Base-by-base conservation (phyloP, 2,113 vertebrate species). In the Vombatus ursinus region DNA sequence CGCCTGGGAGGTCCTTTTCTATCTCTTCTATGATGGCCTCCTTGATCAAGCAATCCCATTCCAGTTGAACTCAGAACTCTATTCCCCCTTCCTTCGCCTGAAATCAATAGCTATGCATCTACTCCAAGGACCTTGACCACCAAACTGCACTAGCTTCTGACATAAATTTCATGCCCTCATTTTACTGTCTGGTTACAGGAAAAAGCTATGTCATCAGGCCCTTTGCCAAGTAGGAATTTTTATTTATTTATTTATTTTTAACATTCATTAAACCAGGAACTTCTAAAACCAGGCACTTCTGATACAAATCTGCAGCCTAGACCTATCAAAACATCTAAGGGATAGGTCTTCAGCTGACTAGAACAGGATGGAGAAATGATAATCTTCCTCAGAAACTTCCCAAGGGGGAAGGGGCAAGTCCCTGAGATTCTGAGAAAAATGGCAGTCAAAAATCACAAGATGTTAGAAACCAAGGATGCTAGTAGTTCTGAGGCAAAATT, bases 141-240 rank as follows among this genome's bases (percentile, higher is more conserved):
- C 37, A 84, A 84, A 84, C 44, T 84, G 68, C 19, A 23, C 16
- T 44, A 84, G n/a, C 16, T 84, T 84, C n/a, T 84, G 68, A 84
- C 68, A 84, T 84, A n/a, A n/a, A 84, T 84, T 84, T 44, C 68
- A 44, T 84, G 68, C 68, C 68, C 68, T 84, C 68, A 84, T 84
- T 84, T 84, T 84, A 84, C 57, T 68, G 57, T 84, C 68, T 44
- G 16, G 6, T 84, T 84, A 84, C 19, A 84, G n/a, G n/a, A 44
- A 84, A 84, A 84, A 84, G 68, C 68, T 84, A 84, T 84, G 68
- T 84, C 68, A 84, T 84, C n/a, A 84, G 68, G 68, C 68, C 68
- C 68, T 84, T 84, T 84, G n/a, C 68, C 68, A 84, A 84, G 19
- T 44, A 44, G 68, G 37, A 84, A 8, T 7, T 84, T 44, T 44